Conservation (phyloP, 2,113 vertebrate species). For the Caranx ignobilis region DNA sequence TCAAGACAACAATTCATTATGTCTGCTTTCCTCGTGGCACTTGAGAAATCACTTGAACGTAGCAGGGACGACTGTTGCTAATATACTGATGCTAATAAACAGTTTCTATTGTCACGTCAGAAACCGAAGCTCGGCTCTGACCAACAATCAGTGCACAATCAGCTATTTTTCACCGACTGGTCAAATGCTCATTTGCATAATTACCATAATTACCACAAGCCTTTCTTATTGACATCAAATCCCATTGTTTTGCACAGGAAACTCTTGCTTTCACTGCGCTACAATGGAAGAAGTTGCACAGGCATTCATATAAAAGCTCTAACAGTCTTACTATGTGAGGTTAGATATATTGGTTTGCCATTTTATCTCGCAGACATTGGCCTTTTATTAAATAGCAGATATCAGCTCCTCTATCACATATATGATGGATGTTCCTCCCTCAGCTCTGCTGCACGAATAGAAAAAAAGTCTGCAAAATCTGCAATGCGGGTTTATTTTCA, state of each 20-base stretch:
- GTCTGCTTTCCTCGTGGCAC: not conserved
- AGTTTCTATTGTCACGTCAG: conserved; percentile 1
- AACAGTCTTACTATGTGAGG: conserved; percentile 8
- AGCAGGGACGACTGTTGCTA: not conserved
- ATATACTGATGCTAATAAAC: not conserved
- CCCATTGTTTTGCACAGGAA: not conserved
- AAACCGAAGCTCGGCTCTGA: not conserved
- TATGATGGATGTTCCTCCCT: conserved; percentile 49
- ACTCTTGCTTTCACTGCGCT: not conserved
- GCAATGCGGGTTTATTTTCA: conserved; percentile 40
- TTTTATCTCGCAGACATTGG: conserved; percentile 60
- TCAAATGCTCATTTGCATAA: conserved; percentile 26
- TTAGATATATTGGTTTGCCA: conserved; percentile 61
- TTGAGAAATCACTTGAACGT: conserved; percentile 49
- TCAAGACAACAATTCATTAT: conserved; percentile 20
- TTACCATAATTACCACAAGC: not conserved
- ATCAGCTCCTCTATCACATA: conserved; percentile 39
- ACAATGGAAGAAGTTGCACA: not conserved
- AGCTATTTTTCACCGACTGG: not conserved
- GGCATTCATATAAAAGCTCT: conserved; percentile 18
- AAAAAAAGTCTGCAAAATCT: conserved; percentile 16
- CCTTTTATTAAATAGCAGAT: conserved; percentile 71
- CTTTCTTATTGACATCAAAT: conserved; percentile 30
- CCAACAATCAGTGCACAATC: conserved; percentile 36
- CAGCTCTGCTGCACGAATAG: conserved; percentile 18